Percentiles rank a stretch among this genome's conserved stretches.
Evolutionary conservation across 2,797 vertebrate species (phyloP).

Genomic region (Chelon auratus): DNA sequence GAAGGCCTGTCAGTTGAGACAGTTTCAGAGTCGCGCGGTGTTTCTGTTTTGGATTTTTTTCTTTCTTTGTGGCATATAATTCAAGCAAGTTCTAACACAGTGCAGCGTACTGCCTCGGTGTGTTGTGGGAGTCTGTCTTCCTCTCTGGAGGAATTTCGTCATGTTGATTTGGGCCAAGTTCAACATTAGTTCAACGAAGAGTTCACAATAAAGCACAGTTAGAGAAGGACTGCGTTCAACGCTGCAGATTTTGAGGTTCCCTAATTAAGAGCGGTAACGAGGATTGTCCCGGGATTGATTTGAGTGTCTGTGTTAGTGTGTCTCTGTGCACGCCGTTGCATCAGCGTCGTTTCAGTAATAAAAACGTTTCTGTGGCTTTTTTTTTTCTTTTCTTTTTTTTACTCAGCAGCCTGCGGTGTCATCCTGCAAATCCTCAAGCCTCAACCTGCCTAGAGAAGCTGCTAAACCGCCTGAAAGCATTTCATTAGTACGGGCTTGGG

Average conservation of each 20-base stretch:
- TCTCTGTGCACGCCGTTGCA: conserved; percentile 22
- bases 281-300: background rate
- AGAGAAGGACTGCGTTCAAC: background rate
- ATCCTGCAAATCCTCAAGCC: conserved; percentile 19
- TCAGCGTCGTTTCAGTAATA: conserved; percentile 50
- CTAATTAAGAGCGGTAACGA: background rate
- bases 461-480: conserved; percentile 22
- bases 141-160: conserved; percentile 15
- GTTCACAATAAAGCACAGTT: conserved; percentile 12
- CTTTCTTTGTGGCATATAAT: background rate
- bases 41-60: background rate
- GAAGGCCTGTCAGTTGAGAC: too few species aligned
- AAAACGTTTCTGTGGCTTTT: conserved; percentile 29
- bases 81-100: background rate
- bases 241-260: too few species aligned
- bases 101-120: background rate
- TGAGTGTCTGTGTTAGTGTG: conserved; percentile 7
- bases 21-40: too few species aligned
- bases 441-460: background rate
- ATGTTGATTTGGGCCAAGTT: conserved; percentile 9
- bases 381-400: conserved; percentile 7
- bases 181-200: conserved; percentile 22
- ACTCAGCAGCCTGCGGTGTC: conserved; percentile 17
- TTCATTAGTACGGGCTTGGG: conserved; percentile 35
- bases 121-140: conserved; percentile 6